These are phyloP conservation scores for Galleria mellonella DNA, from an alignment of 1,140 invertebrate genomes.

Conservation along the genomic window DNA sequence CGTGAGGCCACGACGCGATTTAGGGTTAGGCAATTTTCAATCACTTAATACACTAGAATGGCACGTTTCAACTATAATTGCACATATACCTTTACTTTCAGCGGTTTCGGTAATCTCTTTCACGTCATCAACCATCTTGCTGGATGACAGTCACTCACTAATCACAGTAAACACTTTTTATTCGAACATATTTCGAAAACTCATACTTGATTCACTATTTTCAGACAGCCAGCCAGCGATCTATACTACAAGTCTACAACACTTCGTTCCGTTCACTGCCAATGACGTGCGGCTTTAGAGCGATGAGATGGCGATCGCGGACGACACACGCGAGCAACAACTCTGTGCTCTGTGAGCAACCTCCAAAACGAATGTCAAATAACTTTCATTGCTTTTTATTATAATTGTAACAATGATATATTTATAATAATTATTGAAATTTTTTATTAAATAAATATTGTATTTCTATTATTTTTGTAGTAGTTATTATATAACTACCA, in stretches of 20 bases:
- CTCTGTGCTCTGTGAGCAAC: too few relatives aligned
- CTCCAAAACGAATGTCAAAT: conserved; percentile 5
- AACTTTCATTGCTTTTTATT: too few relatives aligned
- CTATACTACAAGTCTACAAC: conserved; percentile 67
- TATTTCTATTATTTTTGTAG: too few relatives aligned
- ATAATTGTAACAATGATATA: too few relatives aligned
- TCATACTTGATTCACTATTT: conserved; percentile 72
- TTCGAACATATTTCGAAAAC: conserved; percentile 73
- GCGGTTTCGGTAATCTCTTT: conserved; percentile 70
- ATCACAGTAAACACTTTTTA: conserved; percentile 67
- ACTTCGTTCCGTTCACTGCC: conserved; percentile 70
- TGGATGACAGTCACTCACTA: conserved; percentile 69
- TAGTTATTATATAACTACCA: too few relatives aligned
- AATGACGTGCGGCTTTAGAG: conserved; percentile 46
- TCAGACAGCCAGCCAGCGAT: conserved; percentile 66
- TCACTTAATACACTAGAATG: conserved; percentile 67
- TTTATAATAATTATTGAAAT: too few relatives aligned
- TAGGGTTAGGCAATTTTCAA: conserved; percentile 66
- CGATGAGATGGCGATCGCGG: conserved; percentile 10
- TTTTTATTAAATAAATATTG: too few relatives aligned
- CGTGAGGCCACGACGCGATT: conserved; percentile 69
- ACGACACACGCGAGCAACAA: conserved; percentile 27
- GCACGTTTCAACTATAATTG: conserved; percentile 64
- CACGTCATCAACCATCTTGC: conserved; percentile 73
- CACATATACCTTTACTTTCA: conserved; percentile 70